Base-by-base conservation (phyloP, 2,888 invertebrate genomes). In the Aspidiotus rigidus region DNA sequence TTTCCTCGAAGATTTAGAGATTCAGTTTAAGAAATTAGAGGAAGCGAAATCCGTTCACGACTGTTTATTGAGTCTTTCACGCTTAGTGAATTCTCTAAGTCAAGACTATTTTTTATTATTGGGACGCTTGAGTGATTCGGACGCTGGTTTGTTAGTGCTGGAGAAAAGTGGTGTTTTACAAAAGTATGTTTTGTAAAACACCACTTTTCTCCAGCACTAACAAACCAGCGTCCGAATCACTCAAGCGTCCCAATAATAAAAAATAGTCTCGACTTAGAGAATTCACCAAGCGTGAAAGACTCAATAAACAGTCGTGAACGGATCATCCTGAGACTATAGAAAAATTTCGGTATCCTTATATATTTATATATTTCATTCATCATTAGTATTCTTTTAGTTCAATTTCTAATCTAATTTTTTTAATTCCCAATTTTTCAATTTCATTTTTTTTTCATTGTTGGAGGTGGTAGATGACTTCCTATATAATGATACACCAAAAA, bases 191-290 rank as follows among this genome's bases (percentile, higher is more conserved):
- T 17, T 69, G 69, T 16, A 72, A 69, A 61, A 72, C 69, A 66
- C 66, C 71, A 9, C 69, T 62, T 69, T 70, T 72, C 40, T 72
- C 69, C 62, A 96, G 83, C 66, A 89, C 82, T 73, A 81, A 82
- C 56, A 87, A 79, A 2, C 90, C 90, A 60, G 82, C 81, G 66
- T 83, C 83, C 8, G 84, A 83, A 72, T 88, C 86, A 74, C 88
- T 88, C 75, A 96, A 83, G 74, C 92, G 87, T 0, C 96, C 96
- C 72, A 96, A 85, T 77, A 94, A 90, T 59, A 97, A 83, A 79
- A 97, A 97, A 81, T 96, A 97, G 81, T 90, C 89, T 78, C 94
- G 94, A 77, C 93, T 91, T 81, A 93, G 88, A 0, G 94, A 93
- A 75, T 87, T 90, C 74, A 86, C 84, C 84, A 93, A 87, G 77